A percentile compares a stretch with the other conserved stretches of the same genome.
These are phyloP conservation scores for Microplitis demolitor DNA, from an alignment of 1,140 invertebrate species.

Conservation along the genomic window DNA sequence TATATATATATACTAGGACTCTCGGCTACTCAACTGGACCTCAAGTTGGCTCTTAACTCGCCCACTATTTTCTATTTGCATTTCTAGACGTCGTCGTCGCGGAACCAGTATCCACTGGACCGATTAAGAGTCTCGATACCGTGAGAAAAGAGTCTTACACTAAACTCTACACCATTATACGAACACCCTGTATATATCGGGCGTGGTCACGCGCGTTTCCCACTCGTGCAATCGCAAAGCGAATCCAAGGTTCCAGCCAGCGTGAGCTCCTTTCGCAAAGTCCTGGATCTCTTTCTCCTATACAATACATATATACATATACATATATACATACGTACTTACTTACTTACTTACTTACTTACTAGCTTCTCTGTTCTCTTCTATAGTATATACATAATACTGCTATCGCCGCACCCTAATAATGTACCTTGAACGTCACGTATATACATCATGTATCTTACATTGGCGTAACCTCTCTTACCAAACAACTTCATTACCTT, in stretches of 20 bases:
- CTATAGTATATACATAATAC: background rate
- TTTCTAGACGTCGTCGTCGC: conserved; percentile 29
- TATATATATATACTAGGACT: too few relatives aligned
- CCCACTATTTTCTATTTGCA: conserved; percentile 36
- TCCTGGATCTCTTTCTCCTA: conserved; percentile 4
- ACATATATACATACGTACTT: background rate
- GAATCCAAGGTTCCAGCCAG: conserved; percentile 30
- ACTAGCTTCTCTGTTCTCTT: background rate
- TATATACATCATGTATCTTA: conserved; percentile 2
- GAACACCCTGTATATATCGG: conserved; percentile 30
- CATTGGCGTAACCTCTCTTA: background rate
- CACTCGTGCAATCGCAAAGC: conserved; percentile 29
- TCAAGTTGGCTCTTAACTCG: background rate
- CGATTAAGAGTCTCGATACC: conserved; percentile 36
- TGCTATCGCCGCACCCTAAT: background rate
- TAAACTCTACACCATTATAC: conserved; percentile 20
- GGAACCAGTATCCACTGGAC: conserved; percentile 22
- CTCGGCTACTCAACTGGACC: background rate
- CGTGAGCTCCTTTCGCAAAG: conserved; percentile 12
- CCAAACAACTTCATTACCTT: too few relatives aligned
- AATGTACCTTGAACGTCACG: background rate
- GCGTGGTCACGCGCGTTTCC: conserved; percentile 37
- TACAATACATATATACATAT: background rate
- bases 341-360: too few relatives aligned
- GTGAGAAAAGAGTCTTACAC: conserved; percentile 33